phyloP scores from a whole-genome alignment of 2,113 vertebrate species.

The Rhynchomys soricoides region DNA sequence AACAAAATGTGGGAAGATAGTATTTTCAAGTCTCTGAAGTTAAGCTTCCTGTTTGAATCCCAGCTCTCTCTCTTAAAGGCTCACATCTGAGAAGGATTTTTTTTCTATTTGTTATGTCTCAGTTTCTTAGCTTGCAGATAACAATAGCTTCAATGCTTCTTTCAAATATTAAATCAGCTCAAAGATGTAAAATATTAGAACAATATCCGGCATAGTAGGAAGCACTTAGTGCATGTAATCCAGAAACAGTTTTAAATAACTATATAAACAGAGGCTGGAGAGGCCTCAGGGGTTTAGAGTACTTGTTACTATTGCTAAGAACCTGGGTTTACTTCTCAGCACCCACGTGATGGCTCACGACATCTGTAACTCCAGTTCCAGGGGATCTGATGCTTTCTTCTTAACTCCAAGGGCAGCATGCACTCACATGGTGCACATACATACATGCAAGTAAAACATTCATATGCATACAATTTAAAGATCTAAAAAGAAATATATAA shows the following conservation, averaged over 20 bases:
- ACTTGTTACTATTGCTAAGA: not conserved
- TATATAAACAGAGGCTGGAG: not conserved
- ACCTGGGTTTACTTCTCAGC: not conserved
- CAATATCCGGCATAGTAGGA: not conserved
- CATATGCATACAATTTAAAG: not conserved
- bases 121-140: not conserved
- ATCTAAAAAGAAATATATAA: not conserved
- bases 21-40: not conserved
- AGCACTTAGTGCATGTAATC: not conserved
- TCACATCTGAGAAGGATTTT: not conserved
- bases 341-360: too few relatives aligned
- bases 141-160: not conserved
- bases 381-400: not conserved
- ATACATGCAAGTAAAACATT: not conserved
- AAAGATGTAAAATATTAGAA: not conserved
- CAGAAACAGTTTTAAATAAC: not conserved
- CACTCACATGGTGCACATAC: too few relatives aligned
- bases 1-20: not conserved
- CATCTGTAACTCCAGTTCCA: not conserved
- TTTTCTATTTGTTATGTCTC: not conserved
- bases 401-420: not conserved
- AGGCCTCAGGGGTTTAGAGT: not conserved
- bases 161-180: slow-evolving; percentile 15
- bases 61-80: not conserved
- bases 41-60: not conserved